Conservation (phyloP, 2,797 vertebrate species). For the Oophaga sylvatica region DNA sequence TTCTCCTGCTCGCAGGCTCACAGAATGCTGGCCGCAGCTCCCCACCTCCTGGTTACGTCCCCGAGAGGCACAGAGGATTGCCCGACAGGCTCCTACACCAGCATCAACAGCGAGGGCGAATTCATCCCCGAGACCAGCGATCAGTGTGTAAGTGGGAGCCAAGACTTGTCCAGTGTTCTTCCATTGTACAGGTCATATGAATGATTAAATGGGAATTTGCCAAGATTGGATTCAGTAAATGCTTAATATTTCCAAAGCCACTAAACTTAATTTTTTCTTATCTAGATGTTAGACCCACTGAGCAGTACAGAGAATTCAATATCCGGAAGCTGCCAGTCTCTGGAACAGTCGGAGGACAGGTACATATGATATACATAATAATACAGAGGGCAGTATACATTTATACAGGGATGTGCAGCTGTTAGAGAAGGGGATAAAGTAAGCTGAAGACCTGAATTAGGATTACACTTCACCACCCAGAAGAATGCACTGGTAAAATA, state of each 20-base stretch:
- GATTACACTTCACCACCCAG: too few species aligned
- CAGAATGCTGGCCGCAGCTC: slow-evolving; percentile 94
- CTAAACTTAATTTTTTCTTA: background rate
- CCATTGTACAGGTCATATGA: background rate
- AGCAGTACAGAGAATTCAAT: slow-evolving; percentile 95
- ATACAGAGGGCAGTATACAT: background rate
- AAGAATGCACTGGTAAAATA: too few species aligned
- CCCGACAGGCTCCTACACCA: slow-evolving; percentile 96
- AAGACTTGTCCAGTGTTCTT: background rate
- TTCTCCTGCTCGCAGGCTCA: slow-evolving; percentile 77
- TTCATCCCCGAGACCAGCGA: slow-evolving; percentile 96
- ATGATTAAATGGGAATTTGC: background rate
- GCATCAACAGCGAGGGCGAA: slow-evolving; percentile 97
- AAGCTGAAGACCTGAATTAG: background rate
- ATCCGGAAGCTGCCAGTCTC: slow-evolving; percentile 95
- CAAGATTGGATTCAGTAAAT: background rate
- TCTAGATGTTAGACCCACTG: slow-evolving; percentile 79
- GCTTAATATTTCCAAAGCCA: background rate
- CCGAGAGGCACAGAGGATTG: slow-evolving; percentile 94
- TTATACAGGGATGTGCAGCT: background rate
- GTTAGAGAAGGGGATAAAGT: background rate
- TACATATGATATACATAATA: slow-evolving; percentile 65
- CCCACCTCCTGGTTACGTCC: slow-evolving; percentile 94
- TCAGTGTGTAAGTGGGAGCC: slow-evolving; percentile 83
- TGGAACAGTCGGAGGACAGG: slow-evolving; percentile 94